Base-by-base conservation (phyloP, 2,888 invertebrate genomes). In the Apoda limacodes region DNA sequence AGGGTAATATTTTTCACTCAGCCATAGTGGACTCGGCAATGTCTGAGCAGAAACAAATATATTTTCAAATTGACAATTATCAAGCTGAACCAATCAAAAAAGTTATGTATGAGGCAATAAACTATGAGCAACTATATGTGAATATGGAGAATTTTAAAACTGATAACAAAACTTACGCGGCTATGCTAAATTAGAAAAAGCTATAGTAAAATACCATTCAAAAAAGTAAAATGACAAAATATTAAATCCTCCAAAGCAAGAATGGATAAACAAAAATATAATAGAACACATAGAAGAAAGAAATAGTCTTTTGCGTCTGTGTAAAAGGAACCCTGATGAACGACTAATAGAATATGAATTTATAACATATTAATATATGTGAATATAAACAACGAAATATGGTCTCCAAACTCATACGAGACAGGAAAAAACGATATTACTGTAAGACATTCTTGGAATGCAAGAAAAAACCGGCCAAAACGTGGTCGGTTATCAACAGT, bases 1-100 rank as follows among this genome's bases (percentile, higher is more conserved):
- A 12, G 10, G 20, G 37, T 5, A 23, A 35, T n/a, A 5, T 15
- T 2, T 40, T 41, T 9, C 24, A 37, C 13, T 12, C 44, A 9
- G 23, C 42, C 9, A 26, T 44, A 6, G 28, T 40, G 13, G 37
- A 38, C 9, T 28, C 37, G 9, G n/a, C 32, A n/a, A 23, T 37
- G 24, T 39, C 34, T 22, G 21, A 32, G 9, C 27, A 33, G 22
- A 35, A 28, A 23, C 24, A 31, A 17, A 14, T 25, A 30, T 34
- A 25, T 15, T 29, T 25, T 3, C 28, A 33, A 22, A 4, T 33
- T 9, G 12, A 12, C 3, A 25, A 14, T 15, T 22, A 13, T 12
- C 3, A 13, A 17, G 11, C 13, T 13, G 12, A 10, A 6, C 12
- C n/a, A 4, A 24, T 12, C n/a, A 13, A 17, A 12, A 22, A 22